Evolutionary conservation across 2,797 vertebrate species (phyloP).

Genomic region (Enteromius thamalakanensis): DNA sequence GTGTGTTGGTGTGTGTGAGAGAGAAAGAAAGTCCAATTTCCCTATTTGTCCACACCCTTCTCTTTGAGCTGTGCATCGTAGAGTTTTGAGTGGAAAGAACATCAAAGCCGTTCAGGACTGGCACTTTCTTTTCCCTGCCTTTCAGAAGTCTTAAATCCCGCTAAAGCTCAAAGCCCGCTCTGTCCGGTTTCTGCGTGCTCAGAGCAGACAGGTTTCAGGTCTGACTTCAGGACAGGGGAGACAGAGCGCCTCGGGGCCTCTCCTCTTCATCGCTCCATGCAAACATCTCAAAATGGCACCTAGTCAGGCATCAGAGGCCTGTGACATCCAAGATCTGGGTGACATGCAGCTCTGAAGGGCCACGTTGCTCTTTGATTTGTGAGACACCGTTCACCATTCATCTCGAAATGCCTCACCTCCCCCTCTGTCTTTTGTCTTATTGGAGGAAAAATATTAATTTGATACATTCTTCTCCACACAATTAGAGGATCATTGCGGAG

Average conservation of each 20-base stretch:
- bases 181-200: conserved; percentile 25
- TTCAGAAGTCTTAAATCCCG: conserved; percentile 47
- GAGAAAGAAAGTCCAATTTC: conserved; percentile 19
- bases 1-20: conserved; percentile 3
- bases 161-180: conserved; percentile 48
- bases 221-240: conserved; percentile 42
- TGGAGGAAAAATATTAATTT: conserved; percentile 64
- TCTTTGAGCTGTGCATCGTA: conserved; percentile 30
- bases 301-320: conserved; percentile 38
- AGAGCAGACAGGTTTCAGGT: conserved; percentile 43
- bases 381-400: conserved; percentile 1
- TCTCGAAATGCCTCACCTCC: conserved; percentile 4
- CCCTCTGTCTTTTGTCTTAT: conserved; percentile 45
- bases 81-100: conserved; percentile 43
- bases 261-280: conserved; percentile 23
- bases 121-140: conserved; percentile 45
- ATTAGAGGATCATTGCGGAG: conserved; percentile 63
- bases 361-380: conserved; percentile 34
- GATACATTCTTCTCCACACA: conserved; percentile 61
- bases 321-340: conserved; percentile 11
- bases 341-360: conserved; percentile 13
- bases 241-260: conserved; percentile 34
- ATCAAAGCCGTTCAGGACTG: conserved; percentile 48
- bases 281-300: conserved; percentile 42
- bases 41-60: conserved; percentile 32